These are phyloP conservation scores for Merodon equestris DNA, from an alignment of 2,888 invertebrate genomes.

Conservation along the genomic window DNA sequence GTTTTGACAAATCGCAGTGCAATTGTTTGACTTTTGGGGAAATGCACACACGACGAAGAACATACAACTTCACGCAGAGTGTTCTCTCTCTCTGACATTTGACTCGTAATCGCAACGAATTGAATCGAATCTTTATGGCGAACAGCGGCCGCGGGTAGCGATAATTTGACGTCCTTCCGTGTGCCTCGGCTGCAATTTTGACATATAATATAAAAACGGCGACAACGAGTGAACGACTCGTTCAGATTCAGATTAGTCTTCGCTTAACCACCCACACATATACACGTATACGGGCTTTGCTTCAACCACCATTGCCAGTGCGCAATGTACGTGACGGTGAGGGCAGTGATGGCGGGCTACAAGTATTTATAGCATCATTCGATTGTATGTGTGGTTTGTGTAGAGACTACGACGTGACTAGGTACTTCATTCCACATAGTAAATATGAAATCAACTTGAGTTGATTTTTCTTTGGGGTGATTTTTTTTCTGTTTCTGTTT, in stretches of 20 bases:
- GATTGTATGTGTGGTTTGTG: conserved; percentile 29
- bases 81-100: conserved; percentile 31
- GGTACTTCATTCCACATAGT: conserved; percentile 9
- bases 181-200: conserved; percentile 46
- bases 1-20: conserved; percentile 45
- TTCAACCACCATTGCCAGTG: background rate
- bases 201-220: conserved; percentile 34
- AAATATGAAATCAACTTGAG: conserved; percentile 20
- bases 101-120: conserved; percentile 11
- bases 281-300: background rate
- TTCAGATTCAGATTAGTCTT: conserved; percentile 19
- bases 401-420: background rate
- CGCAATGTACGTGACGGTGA: background rate
- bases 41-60: conserved; percentile 36
- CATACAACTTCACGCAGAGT: conserved; percentile 28
- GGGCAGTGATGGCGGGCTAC: conserved; percentile 13
- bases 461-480: conserved; percentile 27
- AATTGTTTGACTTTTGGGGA: conserved; percentile 54
- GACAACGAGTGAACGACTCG: conserved; percentile 40
- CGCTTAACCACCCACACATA: conserved; percentile 22
- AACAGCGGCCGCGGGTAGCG: conserved; percentile 17
- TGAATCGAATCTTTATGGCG: conserved; percentile 19
- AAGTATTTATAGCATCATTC: conserved; percentile 42
- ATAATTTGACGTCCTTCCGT: conserved; percentile 52
- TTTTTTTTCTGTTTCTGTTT: no score